These are phyloP conservation scores for Hetaerina titia DNA, from an alignment of 2,888 invertebrate genomes.

Conservation along the genomic window DNA sequence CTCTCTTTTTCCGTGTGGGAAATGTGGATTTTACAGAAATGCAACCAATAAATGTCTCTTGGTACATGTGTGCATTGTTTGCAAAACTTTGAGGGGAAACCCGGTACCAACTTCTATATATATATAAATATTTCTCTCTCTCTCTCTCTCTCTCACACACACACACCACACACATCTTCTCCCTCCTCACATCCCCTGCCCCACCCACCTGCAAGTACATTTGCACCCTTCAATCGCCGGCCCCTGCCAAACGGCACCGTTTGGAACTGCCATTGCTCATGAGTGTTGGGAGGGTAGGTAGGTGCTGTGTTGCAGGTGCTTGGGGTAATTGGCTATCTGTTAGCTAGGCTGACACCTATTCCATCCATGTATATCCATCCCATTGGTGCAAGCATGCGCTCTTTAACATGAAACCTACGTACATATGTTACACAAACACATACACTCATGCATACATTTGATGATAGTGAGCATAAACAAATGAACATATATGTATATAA, in stretches of 20 bases:
- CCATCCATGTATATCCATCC: constrained; percentile 62
- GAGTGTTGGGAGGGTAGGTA: too few species aligned
- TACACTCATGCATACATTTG: not conserved
- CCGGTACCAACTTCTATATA: not conserved
- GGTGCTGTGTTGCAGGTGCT: not conserved
- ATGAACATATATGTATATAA: not conserved
- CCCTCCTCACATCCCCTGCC: too few species aligned
- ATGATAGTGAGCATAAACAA: not conserved
- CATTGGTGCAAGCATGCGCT: constrained; percentile 25
- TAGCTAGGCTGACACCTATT: constrained; percentile 62
- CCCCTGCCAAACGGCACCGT: too few species aligned
- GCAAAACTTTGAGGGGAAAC: not conserved
- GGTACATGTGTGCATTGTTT: not conserved
- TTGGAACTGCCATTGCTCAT: too few species aligned
- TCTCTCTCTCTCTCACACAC: not conserved
- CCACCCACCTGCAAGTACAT: not conserved
- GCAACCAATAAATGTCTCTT: not conserved
- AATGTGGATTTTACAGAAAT: not conserved
- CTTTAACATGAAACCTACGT: not conserved
- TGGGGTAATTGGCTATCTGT: not conserved
- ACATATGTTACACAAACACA: not conserved
- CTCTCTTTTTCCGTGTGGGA: not conserved
- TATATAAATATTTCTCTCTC: not conserved
- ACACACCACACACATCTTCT: too few species aligned
- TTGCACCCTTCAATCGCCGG: too few species aligned